These are phyloP conservation scores for Amphipyra berbera DNA, from an alignment of 2,888 invertebrate species.

Conservation along the genomic window DNA sequence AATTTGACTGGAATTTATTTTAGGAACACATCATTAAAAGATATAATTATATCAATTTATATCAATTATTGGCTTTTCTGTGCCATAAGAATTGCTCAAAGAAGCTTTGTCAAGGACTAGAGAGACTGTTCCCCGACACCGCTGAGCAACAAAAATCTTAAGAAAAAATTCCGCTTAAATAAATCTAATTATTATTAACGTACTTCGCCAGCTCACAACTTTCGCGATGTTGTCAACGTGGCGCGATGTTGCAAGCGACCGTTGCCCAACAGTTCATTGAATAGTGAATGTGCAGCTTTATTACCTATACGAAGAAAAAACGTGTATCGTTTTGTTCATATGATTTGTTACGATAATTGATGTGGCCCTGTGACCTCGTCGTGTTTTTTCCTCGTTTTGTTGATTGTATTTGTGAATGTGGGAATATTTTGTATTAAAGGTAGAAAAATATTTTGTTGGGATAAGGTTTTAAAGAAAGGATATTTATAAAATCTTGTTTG, in stretches of 20 bases:
- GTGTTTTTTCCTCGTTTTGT: constrained; percentile 45
- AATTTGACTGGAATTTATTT: too few relatives aligned
- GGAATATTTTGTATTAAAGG: constrained; percentile 13
- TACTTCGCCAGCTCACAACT: too few relatives aligned
- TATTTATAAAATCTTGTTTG: neutral
- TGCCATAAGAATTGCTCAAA: too few relatives aligned
- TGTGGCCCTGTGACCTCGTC: constrained; percentile 44
- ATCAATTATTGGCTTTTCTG: too few relatives aligned
- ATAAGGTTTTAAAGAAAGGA: neutral
- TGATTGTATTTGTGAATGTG: constrained; percentile 16
- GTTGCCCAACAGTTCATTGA: constrained; percentile 4
- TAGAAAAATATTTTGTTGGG: neutral
- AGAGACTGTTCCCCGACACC: too few relatives aligned
- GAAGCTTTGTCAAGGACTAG: too few relatives aligned
- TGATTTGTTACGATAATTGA: constrained; percentile 63
- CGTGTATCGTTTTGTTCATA: constrained; percentile 48
- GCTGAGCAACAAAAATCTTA: too few relatives aligned
- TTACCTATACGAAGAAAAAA: constrained; percentile 21
- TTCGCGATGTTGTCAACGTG: too few relatives aligned
- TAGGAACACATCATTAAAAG: too few relatives aligned
- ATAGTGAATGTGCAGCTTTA: constrained; percentile 8
- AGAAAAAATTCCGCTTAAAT: too few relatives aligned
- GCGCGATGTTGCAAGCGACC: neutral
- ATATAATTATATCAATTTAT: too few relatives aligned
- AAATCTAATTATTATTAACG: too few relatives aligned